These are phyloP conservation scores for Dicycla oo DNA, from an alignment of 2,888 invertebrate genomes.

Conservation along the genomic window DNA sequence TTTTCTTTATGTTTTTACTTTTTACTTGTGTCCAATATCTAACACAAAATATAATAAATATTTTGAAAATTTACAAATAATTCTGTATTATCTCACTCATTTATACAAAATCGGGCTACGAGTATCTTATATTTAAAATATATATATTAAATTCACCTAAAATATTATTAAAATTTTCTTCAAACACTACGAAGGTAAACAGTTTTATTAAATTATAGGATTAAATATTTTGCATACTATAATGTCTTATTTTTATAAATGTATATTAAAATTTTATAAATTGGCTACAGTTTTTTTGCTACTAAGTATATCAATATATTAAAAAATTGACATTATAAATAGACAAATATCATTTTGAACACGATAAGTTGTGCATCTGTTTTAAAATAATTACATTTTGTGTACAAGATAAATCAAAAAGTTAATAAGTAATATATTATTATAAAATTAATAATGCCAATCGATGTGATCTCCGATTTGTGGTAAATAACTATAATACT, in stretches of 20 bases:
- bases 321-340: constrained; percentile 61
- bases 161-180: constrained; percentile 42
- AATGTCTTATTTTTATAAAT: constrained; percentile 52
- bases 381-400: constrained; percentile 4
- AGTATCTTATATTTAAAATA: constrained; percentile 59
- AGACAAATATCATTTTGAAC: constrained; percentile 54
- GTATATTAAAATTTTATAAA: constrained; percentile 51
- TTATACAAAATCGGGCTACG: constrained; percentile 60
- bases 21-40: constrained; percentile 44
- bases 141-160: constrained; percentile 49
- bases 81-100: constrained; percentile 39
- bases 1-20: not conserved
- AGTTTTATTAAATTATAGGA: constrained; percentile 54
- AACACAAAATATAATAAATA: constrained; percentile 39
- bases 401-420: constrained; percentile 25
- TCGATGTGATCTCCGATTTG: not conserved
- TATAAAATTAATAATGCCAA: not conserved
- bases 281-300: constrained; percentile 36
- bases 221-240: constrained; percentile 48
- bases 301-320: constrained; percentile 35
- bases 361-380: constrained; percentile 26
- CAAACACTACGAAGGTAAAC: constrained; percentile 57
- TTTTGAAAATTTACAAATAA: constrained; percentile 46
- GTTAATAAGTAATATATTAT: not conserved
- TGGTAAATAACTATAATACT: not conserved